phyloP scores from a whole-genome alignment of 2,113 vertebrate genomes.

The Balaeniceps rex region DNA sequence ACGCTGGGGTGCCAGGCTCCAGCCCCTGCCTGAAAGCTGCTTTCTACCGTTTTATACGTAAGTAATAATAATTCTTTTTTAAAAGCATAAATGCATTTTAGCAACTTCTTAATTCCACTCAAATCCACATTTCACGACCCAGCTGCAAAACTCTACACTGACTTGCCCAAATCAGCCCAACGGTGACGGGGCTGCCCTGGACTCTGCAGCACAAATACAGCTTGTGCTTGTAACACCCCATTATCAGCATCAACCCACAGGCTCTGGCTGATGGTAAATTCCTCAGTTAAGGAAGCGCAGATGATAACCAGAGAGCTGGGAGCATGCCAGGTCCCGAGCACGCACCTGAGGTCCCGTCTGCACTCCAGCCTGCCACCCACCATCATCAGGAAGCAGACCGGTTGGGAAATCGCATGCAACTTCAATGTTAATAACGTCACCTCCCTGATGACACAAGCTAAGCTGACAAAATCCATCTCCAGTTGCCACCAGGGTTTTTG shows the following conservation, averaged over 20 bases:
- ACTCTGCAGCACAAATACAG: not conserved
- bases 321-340: not conserved
- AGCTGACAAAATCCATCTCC: not conserved
- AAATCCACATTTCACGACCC: not conserved
- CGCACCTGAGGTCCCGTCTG: not conserved
- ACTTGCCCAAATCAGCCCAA: not conserved
- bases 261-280: not conserved
- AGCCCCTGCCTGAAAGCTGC: not conserved
- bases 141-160: not conserved
- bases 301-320: not conserved
- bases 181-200: not conserved
- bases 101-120: not conserved
- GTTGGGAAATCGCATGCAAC: not conserved
- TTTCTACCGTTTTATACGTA: not conserved
- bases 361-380: not conserved
- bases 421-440: not conserved
- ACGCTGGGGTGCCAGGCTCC: not conserved
- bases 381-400: not conserved
- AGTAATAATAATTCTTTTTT: not conserved
- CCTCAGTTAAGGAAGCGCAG: not conserved
- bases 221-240: not conserved
- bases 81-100: not conserved
- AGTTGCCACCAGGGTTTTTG: not conserved
- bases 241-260: not conserved
- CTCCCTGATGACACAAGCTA: not conserved